phyloP scores from a whole-genome alignment of 2,797 vertebrate species.

The Sebastes ruberrimus region DNA sequence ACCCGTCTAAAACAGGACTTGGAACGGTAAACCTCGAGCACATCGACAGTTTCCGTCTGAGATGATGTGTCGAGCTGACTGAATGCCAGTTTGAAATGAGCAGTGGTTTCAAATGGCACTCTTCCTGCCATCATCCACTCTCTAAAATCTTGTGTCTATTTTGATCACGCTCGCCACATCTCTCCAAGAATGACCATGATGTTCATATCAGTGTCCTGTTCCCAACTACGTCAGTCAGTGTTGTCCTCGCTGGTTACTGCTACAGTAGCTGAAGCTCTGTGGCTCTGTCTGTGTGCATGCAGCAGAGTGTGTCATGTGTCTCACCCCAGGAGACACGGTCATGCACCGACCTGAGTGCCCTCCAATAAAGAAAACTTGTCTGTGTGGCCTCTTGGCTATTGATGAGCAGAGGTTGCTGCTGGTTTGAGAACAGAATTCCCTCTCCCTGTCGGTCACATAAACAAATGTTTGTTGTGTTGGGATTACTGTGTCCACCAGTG shows the following conservation, averaged over 20 bases:
- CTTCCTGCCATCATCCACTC: background rate
- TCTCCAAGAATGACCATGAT: constrained; percentile 7
- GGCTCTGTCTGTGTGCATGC: background rate
- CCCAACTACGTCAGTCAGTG: background rate
- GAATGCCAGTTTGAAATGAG: background rate
- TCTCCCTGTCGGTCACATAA: background rate
- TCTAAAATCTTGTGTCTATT: constrained; percentile 41
- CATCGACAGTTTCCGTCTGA: constrained; percentile 3
- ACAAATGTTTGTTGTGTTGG: background rate
- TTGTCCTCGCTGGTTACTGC: constrained; percentile 16
- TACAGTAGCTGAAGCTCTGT: background rate
- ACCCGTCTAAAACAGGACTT: background rate
- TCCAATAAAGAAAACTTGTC: too few relatives aligned
- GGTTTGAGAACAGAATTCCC: background rate
- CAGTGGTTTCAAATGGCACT: constrained; percentile 8
- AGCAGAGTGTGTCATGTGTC: background rate
- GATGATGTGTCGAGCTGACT: background rate
- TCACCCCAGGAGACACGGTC: background rate
- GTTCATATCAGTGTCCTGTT: constrained; percentile 19
- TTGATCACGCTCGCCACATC: constrained; percentile 2
- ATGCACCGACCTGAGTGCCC: background rate
- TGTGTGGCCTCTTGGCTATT: background rate
- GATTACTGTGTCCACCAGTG: background rate
- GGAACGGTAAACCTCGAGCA: background rate
- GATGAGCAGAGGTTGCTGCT: background rate